Conservation (phyloP, 2,888 invertebrate species). For the Sclerodermus sp. region DNA sequence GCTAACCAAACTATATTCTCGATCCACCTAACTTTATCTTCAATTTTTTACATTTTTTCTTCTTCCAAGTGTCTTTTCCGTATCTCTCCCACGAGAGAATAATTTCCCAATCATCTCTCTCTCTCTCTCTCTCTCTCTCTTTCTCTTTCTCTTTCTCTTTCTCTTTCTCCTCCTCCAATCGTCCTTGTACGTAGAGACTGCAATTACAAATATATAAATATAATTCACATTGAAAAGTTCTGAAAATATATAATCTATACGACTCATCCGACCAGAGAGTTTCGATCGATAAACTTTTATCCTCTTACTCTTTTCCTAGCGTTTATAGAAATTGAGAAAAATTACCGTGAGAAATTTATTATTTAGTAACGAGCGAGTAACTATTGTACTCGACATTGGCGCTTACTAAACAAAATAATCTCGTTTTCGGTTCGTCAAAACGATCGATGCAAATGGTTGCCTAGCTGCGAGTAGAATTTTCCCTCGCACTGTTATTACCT, state of each 20-base stretch:
- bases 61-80: not conserved
- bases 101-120: too few relatives aligned
- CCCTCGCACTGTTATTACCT: constrained; percentile 25
- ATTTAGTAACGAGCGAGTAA: too few relatives aligned
- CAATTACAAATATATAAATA: not conserved
- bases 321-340: not conserved
- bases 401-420: constrained; percentile 28
- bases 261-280: not conserved
- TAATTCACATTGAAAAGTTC: not conserved
- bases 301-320: not conserved
- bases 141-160: not conserved
- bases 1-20: constrained; percentile 15
- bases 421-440: constrained; percentile 18
- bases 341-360: too few relatives aligned
- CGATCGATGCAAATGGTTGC: constrained; percentile 35
- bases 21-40: not conserved
- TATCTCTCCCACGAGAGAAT: not conserved
- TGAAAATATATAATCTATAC: too few relatives aligned
- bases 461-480: constrained; percentile 32
- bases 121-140: not conserved
- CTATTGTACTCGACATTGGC: constrained; percentile 27
- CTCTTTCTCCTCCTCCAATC: not conserved
- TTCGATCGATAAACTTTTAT: not conserved
- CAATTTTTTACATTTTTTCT: too few relatives aligned
- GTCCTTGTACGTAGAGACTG: too few relatives aligned